These are phyloP conservation scores for Hydrophis major DNA, from an alignment of 2,797 vertebrate species.

Conservation along the genomic window DNA sequence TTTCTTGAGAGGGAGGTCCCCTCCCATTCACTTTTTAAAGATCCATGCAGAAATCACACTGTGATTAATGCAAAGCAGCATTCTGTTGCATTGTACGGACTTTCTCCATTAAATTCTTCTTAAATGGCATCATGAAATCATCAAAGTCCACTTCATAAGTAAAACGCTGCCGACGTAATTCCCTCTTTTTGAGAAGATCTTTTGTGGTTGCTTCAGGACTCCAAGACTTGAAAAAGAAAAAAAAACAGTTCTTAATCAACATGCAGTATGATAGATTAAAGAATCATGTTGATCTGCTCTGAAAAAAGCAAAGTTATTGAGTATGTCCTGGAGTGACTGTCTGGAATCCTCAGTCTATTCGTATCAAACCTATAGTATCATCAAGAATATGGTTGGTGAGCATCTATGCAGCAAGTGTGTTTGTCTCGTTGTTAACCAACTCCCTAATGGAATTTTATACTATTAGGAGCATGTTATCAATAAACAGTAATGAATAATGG, in stretches of 20 bases:
- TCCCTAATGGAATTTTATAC: not conserved
- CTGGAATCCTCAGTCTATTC: not conserved
- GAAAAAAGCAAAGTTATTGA: not conserved
- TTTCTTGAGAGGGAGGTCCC: slow-evolving; percentile 3
- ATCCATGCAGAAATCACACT: not conserved
- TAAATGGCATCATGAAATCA: slow-evolving; percentile 79
- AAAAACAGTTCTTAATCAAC: not conserved
- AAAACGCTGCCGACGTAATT: slow-evolving; percentile 67
- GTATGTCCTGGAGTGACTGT: not conserved
- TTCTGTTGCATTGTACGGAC: slow-evolving; percentile 45
- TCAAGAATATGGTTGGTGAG: not conserved
- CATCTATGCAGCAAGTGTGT: not conserved
- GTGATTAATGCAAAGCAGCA: slow-evolving; percentile 28
- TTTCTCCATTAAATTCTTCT: slow-evolving; percentile 71
- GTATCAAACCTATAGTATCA: too few relatives aligned
- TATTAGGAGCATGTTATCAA: not conserved
- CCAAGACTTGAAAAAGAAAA: slow-evolving; percentile 76
- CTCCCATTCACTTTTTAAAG: not conserved
- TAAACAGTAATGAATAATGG: not conserved
- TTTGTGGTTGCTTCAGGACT: slow-evolving; percentile 75
- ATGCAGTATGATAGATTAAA: not conserved
- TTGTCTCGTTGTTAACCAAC: not conserved
- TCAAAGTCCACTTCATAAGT: slow-evolving; percentile 78
- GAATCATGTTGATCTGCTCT: not conserved
- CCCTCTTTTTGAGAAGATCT: slow-evolving; percentile 77